A percentile compares a stretch with the other conserved stretches of the same genome.
These are phyloP conservation scores for Cyclopterus lumpus DNA, from an alignment of 2,797 vertebrate species.

Conservation along the genomic window DNA sequence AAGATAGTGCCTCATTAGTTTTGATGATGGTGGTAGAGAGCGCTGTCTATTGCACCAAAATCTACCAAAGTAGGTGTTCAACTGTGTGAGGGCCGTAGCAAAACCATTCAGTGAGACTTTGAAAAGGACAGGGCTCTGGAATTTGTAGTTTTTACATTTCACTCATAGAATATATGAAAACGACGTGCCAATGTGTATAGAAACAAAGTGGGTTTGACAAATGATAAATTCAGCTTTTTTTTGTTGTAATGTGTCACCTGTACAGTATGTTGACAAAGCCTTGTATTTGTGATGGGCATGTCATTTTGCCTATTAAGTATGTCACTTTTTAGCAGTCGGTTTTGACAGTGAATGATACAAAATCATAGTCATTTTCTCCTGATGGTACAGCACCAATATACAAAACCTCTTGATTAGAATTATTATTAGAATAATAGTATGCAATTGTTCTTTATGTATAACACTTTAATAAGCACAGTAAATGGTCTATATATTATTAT, in stretches of 20 bases:
- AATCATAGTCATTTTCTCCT: not conserved
- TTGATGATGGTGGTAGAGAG: not conserved
- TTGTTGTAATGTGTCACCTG: not conserved
- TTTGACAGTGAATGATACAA: not conserved
- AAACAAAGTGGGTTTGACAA: no score
- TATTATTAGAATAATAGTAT: not conserved
- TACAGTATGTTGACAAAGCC: not conserved
- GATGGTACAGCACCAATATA: not conserved
- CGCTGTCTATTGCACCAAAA: not conserved
- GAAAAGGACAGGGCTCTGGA: no score
- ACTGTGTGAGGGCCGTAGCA: not conserved
- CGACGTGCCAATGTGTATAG: no score
- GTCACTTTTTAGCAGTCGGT: not conserved
- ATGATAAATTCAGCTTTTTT: not conserved
- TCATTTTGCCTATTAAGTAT: not conserved
- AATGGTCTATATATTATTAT: no score
- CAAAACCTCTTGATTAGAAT: not conserved
- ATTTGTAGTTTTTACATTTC: no score
- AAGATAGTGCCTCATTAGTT: not conserved
- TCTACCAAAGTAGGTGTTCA: not conserved
- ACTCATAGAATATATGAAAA: not conserved
- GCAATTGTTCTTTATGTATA: not conserved
- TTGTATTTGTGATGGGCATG: not conserved
- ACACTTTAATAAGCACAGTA: not conserved
- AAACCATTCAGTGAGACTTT: not conserved